A percentile compares a stretch with the other conserved stretches of the same genome.
These are phyloP conservation scores for Lycaon pictus DNA, from an alignment of 2,113 vertebrate genomes.

Conservation along the genomic window DNA sequence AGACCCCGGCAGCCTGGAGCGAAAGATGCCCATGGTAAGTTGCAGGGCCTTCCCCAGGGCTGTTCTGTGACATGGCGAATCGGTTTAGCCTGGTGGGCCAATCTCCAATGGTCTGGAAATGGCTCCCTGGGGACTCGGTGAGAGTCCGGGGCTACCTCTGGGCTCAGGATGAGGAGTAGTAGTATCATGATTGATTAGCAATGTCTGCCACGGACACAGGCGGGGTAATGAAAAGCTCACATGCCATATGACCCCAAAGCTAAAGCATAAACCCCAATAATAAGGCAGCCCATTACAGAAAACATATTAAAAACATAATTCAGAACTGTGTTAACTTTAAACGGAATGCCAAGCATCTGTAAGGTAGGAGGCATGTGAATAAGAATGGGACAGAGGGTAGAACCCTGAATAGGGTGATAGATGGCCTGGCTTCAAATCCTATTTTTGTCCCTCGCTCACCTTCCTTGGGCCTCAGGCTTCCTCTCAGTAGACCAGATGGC, in stretches of 20 bases:
- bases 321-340: not conserved
- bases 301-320: not conserved
- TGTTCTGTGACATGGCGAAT: not conserved
- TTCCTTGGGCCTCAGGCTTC: constrained; percentile 44
- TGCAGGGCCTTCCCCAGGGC: not conserved
- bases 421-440: not conserved
- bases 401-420: not conserved
- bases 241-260: not conserved
- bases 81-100: not conserved
- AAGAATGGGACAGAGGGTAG: not conserved
- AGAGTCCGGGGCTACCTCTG: not conserved
- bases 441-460: not conserved
- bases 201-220: not conserved
- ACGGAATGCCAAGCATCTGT: not conserved
- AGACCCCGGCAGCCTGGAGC: constrained; percentile 77
- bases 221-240: not conserved
- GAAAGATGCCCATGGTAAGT: constrained; percentile 85
- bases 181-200: not conserved
- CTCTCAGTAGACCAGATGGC: not conserved
- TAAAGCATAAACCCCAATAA: not conserved
- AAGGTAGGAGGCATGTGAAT: not conserved
- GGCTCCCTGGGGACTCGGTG: not conserved
- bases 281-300: not conserved
- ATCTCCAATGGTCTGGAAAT: not conserved
- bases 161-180: not conserved